Base-by-base conservation (phyloP, 2,797 vertebrate species). In the Crax fasciolata region DNA sequence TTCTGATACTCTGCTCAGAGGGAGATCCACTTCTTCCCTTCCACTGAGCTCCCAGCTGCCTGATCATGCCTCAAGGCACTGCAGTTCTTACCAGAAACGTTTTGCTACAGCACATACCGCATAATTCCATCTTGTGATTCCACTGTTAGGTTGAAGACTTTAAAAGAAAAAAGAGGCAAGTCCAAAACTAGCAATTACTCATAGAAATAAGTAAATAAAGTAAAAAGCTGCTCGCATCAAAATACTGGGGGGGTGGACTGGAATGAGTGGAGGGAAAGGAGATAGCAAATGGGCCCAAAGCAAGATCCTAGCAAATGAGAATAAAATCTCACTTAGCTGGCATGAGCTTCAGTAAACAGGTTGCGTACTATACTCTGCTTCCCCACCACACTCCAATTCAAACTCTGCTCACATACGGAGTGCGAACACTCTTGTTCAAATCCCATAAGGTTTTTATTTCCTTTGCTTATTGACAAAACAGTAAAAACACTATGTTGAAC, bases 381-480 rank as follows among this genome's bases (percentile, higher is more conserved):
- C 73, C 75, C 71, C 77, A 94, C 80, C 89, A 91, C 80, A 73
- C 72, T 96, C 89, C 91, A 95, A 93, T 96, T 96, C 95, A 93
- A 97, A 96, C 67, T 17, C 96, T 73, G 93, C 96, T 96, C 96
- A 96, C 96, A 96, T 96, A 97, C 83, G 89, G 95, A 95, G 96
- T 95, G 96, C 95, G 95, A 97, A 97, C 91, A 77, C 94, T 96
- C 96, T 90, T 88, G 80, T 72, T 94, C 94, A 95, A 96, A 94
- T 94, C 96, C 93, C 84, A 76, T 96, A 94, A 97, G 73, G 88
- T 94, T 95, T 96, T 93, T 96, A 93, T 94, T 97, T 96, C 87
- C 90, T 96, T 95, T 96, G 84, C 83, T 90, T 94, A 95, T 83
- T 96, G 88, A 96, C 80, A 97, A 96, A 94, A 94, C 93, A 96